Evolutionary conservation across 2,797 vertebrate species (phyloP), one percentile per base, ranked within the genome.

Genomic region (Rhyacichthys aspro): DNA sequence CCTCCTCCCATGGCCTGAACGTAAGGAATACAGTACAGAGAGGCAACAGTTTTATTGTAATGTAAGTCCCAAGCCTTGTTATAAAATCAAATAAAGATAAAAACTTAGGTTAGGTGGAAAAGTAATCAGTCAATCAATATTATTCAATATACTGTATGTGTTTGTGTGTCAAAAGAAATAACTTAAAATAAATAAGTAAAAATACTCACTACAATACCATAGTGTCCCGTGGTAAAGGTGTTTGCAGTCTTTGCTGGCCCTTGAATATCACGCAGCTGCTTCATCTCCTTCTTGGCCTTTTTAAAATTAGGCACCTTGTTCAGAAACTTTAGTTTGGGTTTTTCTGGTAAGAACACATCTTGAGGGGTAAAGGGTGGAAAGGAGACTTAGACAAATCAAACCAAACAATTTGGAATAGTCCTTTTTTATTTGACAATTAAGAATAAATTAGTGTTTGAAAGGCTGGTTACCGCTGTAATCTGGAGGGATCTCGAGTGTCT

Each of bases 1-100:
- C 98, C 98, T 0, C 97, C 97, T 47, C 95, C 95, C 70, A 98
- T 7, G 0, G 98, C 97, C 97, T 98, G 74, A 0, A 0, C 12
- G 54, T 10, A 23, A 59, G 7, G 43, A 8, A 12, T 10, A 48
- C 11, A 2, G n/a, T n/a, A n/a, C n/a, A 10, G 43, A 36, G 5
- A 4, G 17, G 3, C 9, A 6, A 37, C 1, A 28, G 5, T 39
- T 33, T 48, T 7, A 38, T 18, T 45, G 39, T n/a, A 15, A 33
- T 48, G 7, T 11, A 17, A 16, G 7, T 28, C 23, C 23, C 4
- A 28, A 2, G 23, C 23, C 19, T 23, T 5, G 19, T 23, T 16
- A 32, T 33, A 4, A 15, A 33, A 8, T 3, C 15, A 36, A 6
- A 28, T 8, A 53, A 9, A 8, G 7, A 6, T 28, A 28, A 28